Evolutionary conservation across 2,113 vertebrate species (phyloP).

Genomic region (Trichechus manatus): DNA sequence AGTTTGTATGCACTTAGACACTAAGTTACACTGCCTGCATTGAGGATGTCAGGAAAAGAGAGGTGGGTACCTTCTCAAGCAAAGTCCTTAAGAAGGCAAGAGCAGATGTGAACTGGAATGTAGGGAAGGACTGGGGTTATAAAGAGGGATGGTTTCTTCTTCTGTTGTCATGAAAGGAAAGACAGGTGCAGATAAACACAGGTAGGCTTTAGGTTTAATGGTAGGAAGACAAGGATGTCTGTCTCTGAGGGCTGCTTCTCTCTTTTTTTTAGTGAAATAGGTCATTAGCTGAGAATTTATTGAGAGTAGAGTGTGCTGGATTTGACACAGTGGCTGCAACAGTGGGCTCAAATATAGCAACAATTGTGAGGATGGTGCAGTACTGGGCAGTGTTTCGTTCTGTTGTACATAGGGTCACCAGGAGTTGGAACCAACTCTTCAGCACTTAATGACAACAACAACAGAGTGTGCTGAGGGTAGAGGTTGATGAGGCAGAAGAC

Average conservation of each 20-base stretch:
- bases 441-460: too few species aligned
- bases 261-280: not conserved
- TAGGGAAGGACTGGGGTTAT: not conserved
- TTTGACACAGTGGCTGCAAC: too few species aligned
- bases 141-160: not conserved
- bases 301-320: too few species aligned
- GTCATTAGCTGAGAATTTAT: too few species aligned
- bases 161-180: not conserved
- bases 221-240: not conserved
- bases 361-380: too few species aligned
- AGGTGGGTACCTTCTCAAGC: not conserved
- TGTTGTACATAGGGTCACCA: too few species aligned
- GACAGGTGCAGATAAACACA: not conserved
- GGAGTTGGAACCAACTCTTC: too few species aligned
- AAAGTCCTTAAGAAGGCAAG: not conserved
- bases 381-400: too few species aligned
- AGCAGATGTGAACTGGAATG: not conserved
- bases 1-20: not conserved
- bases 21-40: not conserved
- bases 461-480: not conserved
- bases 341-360: too few species aligned
- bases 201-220: not conserved
- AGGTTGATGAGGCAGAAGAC: not conserved
- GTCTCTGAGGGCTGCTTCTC: not conserved
- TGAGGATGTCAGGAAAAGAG: not conserved